These are phyloP conservation scores for Podocnemis expansa DNA, from an alignment of 2,113 vertebrate genomes.

Conservation along the genomic window DNA sequence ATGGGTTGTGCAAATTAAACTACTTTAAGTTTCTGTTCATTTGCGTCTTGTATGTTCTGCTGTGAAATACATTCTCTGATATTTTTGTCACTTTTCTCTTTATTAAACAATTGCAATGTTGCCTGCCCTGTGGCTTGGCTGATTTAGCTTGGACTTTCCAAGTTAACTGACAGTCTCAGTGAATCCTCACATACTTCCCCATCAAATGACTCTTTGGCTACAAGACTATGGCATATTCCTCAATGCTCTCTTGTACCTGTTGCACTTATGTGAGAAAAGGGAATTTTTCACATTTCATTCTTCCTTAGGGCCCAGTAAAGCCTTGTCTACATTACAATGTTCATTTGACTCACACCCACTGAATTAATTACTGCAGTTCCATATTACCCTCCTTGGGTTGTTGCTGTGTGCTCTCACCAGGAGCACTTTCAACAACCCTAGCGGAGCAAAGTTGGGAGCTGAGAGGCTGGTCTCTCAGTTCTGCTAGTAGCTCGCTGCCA, in stretches of 20 bases:
- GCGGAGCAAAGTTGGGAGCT: too few relatives aligned
- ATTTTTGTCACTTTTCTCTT: neutral
- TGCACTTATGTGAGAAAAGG: conserved; percentile 63
- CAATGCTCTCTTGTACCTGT: conserved; percentile 59
- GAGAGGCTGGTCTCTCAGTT: too few relatives aligned
- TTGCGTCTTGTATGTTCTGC: neutral
- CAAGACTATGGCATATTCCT: neutral
- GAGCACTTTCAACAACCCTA: too few relatives aligned
- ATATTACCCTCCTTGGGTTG: too few relatives aligned
- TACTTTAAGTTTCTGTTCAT: neutral
- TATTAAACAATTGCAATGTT: neutral
- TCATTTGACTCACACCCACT: too few relatives aligned
- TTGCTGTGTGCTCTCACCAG: too few relatives aligned
- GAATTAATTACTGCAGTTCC: too few relatives aligned
- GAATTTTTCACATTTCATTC: conserved; percentile 59
- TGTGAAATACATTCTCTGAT: neutral
- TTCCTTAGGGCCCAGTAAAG: conserved; percentile 51
- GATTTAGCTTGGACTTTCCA: neutral
- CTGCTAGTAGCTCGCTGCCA: too few relatives aligned
- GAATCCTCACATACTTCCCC: conserved; percentile 37
- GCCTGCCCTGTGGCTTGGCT: neutral
- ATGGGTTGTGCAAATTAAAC: neutral
- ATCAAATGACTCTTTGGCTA: conserved; percentile 6
- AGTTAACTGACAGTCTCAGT: neutral
- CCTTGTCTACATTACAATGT: too few relatives aligned